A percentile compares a stretch with the other conserved stretches of the same genome.
phyloP scores from a whole-genome alignment of 2,888 invertebrate genomes.

The Agriotes lineatus region DNA sequence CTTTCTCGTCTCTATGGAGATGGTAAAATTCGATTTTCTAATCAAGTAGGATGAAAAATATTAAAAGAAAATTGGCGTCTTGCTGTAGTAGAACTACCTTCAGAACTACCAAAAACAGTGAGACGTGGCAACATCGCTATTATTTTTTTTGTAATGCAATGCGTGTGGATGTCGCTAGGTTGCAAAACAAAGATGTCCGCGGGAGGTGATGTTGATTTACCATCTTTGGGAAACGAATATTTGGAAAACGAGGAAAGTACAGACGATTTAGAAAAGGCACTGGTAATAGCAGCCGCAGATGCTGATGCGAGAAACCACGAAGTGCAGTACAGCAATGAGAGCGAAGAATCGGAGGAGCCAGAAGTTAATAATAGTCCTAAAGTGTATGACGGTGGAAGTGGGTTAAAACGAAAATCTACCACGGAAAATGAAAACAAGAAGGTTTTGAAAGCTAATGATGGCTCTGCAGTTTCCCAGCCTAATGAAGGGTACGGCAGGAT shows the following conservation, averaged over 20 bases:
- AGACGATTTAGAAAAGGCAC: slow-evolving; percentile 61
- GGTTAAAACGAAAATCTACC: slow-evolving; percentile 4
- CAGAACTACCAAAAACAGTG: no score
- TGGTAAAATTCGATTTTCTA: no score
- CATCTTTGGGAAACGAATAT: slow-evolving; percentile 23
- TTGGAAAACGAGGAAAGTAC: slow-evolving; percentile 51
- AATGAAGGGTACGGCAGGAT: slow-evolving; percentile 68
- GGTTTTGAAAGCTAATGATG: slow-evolving; percentile 44
- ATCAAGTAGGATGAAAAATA: no score
- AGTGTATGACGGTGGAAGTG: slow-evolving; percentile 15
- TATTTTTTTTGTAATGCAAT: no score
- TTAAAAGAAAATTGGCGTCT: no score
- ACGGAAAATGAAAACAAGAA: slow-evolving; percentile 20
- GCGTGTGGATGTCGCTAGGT: not conserved
- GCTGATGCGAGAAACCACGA: slow-evolving; percentile 60
- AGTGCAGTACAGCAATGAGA: slow-evolving; percentile 38
- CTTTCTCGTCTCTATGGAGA: no score
- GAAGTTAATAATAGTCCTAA: slow-evolving; percentile 28
- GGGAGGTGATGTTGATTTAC: slow-evolving; percentile 7
- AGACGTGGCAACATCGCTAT: no score
- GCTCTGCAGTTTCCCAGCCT: slow-evolving; percentile 26
- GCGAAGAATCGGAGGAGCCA: slow-evolving; percentile 36
- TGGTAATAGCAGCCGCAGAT: slow-evolving; percentile 62
- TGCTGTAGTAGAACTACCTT: no score
- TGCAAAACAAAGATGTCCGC: slow-evolving; percentile 15